Evolutionary conservation across 1,140 invertebrate genomes (phyloP).

Genomic region (Heliconius hermathena): DNA sequence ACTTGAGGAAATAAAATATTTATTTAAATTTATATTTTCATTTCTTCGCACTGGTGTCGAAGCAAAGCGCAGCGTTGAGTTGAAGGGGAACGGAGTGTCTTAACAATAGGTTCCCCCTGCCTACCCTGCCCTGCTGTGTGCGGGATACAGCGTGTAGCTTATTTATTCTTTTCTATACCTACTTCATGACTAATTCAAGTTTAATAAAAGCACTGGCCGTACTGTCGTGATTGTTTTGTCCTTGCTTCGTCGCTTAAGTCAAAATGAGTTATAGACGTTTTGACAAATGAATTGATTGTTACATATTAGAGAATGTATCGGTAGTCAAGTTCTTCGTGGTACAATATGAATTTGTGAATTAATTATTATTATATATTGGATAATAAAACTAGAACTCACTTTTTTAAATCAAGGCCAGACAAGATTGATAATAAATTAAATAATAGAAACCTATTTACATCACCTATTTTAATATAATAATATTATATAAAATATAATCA

Average conservation of each 20-base stretch:
- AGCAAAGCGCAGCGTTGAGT: too few species aligned
- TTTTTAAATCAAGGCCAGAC: not conserved
- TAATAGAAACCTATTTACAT: not conserved
- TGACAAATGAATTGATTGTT: conserved; percentile 41
- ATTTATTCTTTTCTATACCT: not conserved
- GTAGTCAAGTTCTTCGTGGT: not conserved
- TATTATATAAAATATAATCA: not conserved
- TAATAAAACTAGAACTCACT: not conserved
- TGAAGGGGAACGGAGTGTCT: too few species aligned
- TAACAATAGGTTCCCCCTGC: too few species aligned
- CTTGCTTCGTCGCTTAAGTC: conserved; percentile 36
- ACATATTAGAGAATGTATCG: conserved; percentile 7
- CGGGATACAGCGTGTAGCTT: not conserved
- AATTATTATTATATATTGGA: not conserved
- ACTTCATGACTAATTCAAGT: conserved; percentile 23
- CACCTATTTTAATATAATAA: not conserved
- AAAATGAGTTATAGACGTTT: conserved; percentile 29
- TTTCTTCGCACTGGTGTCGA: too few species aligned
- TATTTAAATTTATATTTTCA: too few species aligned
- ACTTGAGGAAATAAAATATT: too few species aligned
- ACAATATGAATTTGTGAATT: not conserved
- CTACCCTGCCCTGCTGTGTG: too few species aligned
- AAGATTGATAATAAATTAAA: not conserved
- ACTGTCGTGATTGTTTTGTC: conserved; percentile 36
- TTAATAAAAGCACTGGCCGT: conserved; percentile 23